Base-by-base conservation (phyloP, 2,113 vertebrate species). In the Spermophilus dauricus region DNA sequence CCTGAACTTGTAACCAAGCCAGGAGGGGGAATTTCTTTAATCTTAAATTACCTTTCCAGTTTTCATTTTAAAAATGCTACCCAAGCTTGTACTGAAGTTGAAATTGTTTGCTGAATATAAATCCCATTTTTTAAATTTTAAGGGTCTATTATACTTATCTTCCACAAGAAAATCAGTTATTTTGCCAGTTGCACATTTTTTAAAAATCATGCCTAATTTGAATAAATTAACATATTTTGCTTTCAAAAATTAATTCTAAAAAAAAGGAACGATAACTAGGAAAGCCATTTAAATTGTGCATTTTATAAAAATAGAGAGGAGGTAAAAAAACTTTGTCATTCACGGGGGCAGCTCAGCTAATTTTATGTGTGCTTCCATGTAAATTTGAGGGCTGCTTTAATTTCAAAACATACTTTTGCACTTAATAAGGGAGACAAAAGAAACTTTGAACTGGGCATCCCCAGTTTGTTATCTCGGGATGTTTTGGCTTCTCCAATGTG, bases 401-500 rank as follows among this genome's bases (percentile, higher is more conserved):
- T 99, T 98, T 99, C 97, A 98, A 98, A 98, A 98, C 98, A 98
- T 98, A 99, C 98, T 98, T 98, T 97, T 97, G 98, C 98, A 98
- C 98, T 98, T 98, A 99, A 99, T 98, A 99, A 98, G 98, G 97
- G 97, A 99, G 98, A 99, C 98, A 98, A 99, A 99, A 98, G 98
- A 98, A 98, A 99, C 98, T 99, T 99, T 99, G 98, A 98, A 63
- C 95, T 75, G 65, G 61, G 86, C 88, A 82, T 96, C 93, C 97
- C 98, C 98, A 98, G 98, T 99, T 99, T 99, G 98, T 99, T 99
- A 99, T 98, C 98, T 97, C 96, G 97, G 98, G 98, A 98, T 99
- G 98, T 99, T 99, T 99, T 99, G 98, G 98, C 98, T 99, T 98
- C 98, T 99, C 98, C 98, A 98, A 98, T 99, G 98, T 98, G 98